These are phyloP conservation scores for Eupithecia pulchellata DNA, from an alignment of 2,888 invertebrate species.

Conservation along the genomic window DNA sequence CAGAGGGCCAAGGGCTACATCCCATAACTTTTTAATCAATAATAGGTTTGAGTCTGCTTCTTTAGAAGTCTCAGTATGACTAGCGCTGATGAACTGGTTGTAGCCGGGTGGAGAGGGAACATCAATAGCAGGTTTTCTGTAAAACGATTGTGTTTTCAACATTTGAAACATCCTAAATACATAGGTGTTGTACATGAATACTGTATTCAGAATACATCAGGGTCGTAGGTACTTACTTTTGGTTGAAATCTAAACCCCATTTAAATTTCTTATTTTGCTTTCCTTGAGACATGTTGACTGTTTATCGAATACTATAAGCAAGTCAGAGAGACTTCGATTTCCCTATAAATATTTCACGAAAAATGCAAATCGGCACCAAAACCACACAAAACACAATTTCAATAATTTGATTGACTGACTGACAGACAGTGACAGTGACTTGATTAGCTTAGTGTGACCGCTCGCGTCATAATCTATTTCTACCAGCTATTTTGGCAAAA, in stretches of 20 bases:
- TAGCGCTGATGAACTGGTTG: conserved; percentile 89
- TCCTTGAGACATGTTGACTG: conserved; percentile 66
- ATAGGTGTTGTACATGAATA: neutral
- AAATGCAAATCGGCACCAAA: neutral
- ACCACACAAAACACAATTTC: neutral
- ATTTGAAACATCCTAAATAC: neutral
- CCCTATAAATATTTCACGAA: neutral
- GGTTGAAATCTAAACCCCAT: conserved; percentile 87
- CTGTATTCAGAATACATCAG: no score
- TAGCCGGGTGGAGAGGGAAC: conserved; percentile 94
- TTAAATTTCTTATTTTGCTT: conserved; percentile 84
- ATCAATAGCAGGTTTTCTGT: conserved; percentile 76
- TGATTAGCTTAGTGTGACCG: neutral
- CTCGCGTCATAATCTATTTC: neutral
- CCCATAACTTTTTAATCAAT: conserved; percentile 98
- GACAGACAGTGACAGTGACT: neutral
- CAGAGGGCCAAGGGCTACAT: conserved; percentile 96
- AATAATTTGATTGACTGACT: neutral
- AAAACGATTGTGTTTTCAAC: conserved; percentile 32
- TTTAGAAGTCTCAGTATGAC: conserved; percentile 91
- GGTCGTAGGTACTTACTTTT: conserved; percentile 74
- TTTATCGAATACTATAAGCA: neutral
- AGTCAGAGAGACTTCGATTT: neutral
- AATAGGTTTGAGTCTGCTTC: conserved; percentile 93
- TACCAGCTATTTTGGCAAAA: neutral